Percentiles rank a stretch among this genome's conserved stretches.
Conservation (phyloP, 2,888 invertebrate genomes). For the Cryptus viduatorius region DNA sequence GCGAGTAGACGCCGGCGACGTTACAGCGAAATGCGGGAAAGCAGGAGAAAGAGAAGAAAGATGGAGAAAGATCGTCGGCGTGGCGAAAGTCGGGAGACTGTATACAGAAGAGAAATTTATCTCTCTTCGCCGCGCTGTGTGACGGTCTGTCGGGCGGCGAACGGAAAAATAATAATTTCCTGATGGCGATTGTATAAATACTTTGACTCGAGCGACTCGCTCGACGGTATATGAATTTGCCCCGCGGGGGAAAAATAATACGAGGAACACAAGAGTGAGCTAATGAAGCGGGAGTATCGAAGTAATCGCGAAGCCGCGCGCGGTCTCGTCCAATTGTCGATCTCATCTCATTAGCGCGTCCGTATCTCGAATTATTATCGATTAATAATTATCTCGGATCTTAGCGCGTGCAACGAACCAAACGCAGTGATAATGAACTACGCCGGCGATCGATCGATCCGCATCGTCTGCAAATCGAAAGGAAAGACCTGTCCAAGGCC, state of each 20-base stretch:
- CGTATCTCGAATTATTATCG: conserved; percentile 60
- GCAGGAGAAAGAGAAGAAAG: conserved; percentile 64
- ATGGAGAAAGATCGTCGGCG: conserved; percentile 71
- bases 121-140: conserved; percentile 46
- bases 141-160: background rate
- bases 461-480: conserved; percentile 19
- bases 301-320: conserved; percentile 4
- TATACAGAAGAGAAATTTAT: conserved; percentile 65
- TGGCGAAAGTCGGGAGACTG: conserved; percentile 73
- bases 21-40: conserved; percentile 62
- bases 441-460: conserved; percentile 44
- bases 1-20: conserved; percentile 54
- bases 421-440: conserved; percentile 63
- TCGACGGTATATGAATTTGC: conserved; percentile 28
- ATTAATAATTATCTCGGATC: conserved; percentile 65
- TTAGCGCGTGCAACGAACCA: conserved; percentile 33
- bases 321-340: conserved; percentile 13
- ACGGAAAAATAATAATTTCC: conserved; percentile 49
- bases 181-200: conserved; percentile 26
- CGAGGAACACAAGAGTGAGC: conserved; percentile 57
- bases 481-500: conserved; percentile 38
- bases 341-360: conserved; percentile 35
- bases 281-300: conserved; percentile 60
- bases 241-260: conserved; percentile 39
- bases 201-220: conserved; percentile 3